Base-by-base conservation (phyloP, 2,113 vertebrate species). In the Poecile atricapillus region DNA sequence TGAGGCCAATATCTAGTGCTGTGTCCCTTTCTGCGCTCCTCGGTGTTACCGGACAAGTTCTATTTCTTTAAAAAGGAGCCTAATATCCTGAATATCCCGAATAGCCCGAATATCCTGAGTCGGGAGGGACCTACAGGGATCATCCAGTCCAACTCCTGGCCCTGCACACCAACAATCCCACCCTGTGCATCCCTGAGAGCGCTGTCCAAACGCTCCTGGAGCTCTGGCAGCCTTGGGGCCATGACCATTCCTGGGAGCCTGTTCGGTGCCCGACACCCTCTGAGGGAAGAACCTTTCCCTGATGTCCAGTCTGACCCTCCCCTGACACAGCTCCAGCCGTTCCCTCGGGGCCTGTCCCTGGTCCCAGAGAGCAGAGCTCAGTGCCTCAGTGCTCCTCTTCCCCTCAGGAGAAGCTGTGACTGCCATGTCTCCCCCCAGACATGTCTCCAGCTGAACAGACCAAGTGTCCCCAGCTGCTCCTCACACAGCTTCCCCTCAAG, bases 111-210 rank as follows among this genome's bases (percentile, higher is more conserved):
- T 35, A 31, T 13, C 7, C 24, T 35, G 25, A 21, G 37, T 13
- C 35, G 1, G 31, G 0, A 35, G 5, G 15, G 55, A 30, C 5
- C 9, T 24, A 49, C 19, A 23, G 2, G 35, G 43, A 59, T 69
- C 12, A 55, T 37, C 3, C 2, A 46, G 21, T 56, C 27, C 63
- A 24, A 0, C 12, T 5, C 4, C 39, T 6, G 4, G 39, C 24
- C 39, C 76, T 55, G 49, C 39, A 10, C 58, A 31, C n/a, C 44
- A 11, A 6, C 20, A 77, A 20, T 47, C 46, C 46, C 67, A 49
- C 24, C 67, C 67, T 50, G 46, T 31, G 35, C 71, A 46, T 37
- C 71, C n/a, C 43, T 60, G 43, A 14, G 27, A 47, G 43, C 15
- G 0, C 2, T 60, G 27, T 60, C n/a, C 74, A 31, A 60, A 76